phyloP scores from a whole-genome alignment of 23 tunicate genomes.

The Phallusia fumigata region DNA sequence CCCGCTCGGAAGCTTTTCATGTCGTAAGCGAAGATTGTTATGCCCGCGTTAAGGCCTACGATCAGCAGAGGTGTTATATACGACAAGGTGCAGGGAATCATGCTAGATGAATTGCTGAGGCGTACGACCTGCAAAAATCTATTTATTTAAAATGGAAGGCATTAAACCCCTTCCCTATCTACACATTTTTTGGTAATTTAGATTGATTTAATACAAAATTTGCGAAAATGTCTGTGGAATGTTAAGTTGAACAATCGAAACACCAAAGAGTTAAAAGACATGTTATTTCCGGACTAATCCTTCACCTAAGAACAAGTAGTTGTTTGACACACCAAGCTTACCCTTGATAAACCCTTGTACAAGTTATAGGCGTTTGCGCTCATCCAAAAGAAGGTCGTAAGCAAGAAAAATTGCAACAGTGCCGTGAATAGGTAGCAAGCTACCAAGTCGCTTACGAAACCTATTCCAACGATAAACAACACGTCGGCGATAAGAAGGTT shows the following conservation, averaged over 20 bases:
- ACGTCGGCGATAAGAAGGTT: slow-evolving; percentile 16
- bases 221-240: too few species aligned
- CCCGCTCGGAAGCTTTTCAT: neutral
- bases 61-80: neutral
- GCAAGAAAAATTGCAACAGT: slow-evolving; percentile 5
- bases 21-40: neutral
- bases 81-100: neutral
- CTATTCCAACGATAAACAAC: slow-evolving; percentile 23
- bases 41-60: neutral
- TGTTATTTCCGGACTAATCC: too few species aligned
- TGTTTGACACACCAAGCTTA: neutral
- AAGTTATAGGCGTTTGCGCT: slow-evolving; percentile 25
- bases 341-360: slow-evolving; percentile 32
- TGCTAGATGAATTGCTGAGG: neutral
- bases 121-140: neutral
- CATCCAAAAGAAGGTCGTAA: slow-evolving; percentile 35
- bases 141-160: too few species aligned
- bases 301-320: too few species aligned
- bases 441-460: neutral
- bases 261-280: too few species aligned
- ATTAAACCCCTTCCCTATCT: too few species aligned
- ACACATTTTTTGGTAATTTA: too few species aligned
- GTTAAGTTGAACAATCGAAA: too few species aligned
- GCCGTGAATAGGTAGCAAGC: slow-evolving; percentile 16
- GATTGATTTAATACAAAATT: too few species aligned